Conservation (phyloP, 2,888 invertebrate species). For the Aphrophora alni region DNA sequence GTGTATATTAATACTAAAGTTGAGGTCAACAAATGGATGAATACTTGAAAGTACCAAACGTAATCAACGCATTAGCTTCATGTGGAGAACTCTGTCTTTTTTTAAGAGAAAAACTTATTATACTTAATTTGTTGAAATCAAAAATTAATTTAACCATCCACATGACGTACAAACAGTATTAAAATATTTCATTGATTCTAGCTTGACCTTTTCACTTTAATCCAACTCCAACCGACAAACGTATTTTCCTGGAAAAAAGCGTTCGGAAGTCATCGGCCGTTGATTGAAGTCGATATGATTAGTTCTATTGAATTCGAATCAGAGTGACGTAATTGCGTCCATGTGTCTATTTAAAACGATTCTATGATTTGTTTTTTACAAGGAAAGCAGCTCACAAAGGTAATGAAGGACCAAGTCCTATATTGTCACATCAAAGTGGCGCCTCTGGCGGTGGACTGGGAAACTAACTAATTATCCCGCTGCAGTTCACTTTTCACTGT, state of each 20-base stretch:
- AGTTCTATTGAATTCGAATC: not conserved
- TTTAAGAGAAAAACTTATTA: too few relatives aligned
- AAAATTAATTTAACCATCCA: too few relatives aligned
- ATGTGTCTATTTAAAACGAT: not conserved
- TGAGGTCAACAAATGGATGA: too few relatives aligned
- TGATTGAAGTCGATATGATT: not conserved
- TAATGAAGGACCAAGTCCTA: not conserved
- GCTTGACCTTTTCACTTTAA: too few relatives aligned
- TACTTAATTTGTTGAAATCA: too few relatives aligned
- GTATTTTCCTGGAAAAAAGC: not conserved
- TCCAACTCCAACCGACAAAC: not conserved
- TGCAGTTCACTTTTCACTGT: constrained; percentile 3
- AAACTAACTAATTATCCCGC: not conserved
- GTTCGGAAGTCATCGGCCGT: not conserved
- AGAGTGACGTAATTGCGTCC: not conserved
- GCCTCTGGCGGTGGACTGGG: not conserved
- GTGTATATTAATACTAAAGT: too few relatives aligned
- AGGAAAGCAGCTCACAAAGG: not conserved
- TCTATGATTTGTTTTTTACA: not conserved
- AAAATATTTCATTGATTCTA: too few relatives aligned
- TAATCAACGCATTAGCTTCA: too few relatives aligned
- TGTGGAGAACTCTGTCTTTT: too few relatives aligned
- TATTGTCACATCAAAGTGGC: constrained; percentile 1
- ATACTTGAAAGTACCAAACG: too few relatives aligned
- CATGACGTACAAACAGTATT: too few relatives aligned